Evolutionary conservation across 2,888 invertebrate genomes (phyloP).

Genomic region (Acrobasis consociella): DNA sequence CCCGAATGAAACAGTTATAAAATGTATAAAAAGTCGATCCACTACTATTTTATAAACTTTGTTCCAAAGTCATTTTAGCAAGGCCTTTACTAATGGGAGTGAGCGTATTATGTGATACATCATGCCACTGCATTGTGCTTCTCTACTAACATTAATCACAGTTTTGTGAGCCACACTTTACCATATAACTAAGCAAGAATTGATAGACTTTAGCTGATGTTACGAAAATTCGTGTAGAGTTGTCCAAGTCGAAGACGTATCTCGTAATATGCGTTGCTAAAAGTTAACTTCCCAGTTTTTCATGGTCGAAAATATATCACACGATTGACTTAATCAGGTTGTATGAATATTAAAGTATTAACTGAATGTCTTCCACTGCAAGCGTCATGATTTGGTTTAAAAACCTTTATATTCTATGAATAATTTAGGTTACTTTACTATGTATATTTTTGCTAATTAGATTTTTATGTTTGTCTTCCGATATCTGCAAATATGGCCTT

Average conservation of each 20-base stretch:
- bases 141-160: background rate
- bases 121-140: background rate
- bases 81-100: too few relatives aligned
- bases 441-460: background rate
- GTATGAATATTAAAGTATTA: background rate
- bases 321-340: background rate
- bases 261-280: slow-evolving; percentile 1
- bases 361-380: background rate
- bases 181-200: background rate
- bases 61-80: too few relatives aligned
- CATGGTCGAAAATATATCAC: background rate
- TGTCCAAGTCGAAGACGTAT: background rate
- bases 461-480: background rate
- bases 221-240: background rate
- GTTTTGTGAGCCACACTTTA: background rate
- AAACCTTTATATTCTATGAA: background rate
- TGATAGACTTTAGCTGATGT: background rate
- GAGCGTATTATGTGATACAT: background rate
- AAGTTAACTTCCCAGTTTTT: background rate
- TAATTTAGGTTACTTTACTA: background rate
- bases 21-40: background rate
- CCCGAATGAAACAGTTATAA: too few relatives aligned
- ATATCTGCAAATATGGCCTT: slow-evolving; percentile 17
- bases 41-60: too few relatives aligned
- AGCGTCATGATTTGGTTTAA: background rate